Base-by-base conservation (phyloP, 1,140 invertebrate species). In the Drosophila suzukii region DNA sequence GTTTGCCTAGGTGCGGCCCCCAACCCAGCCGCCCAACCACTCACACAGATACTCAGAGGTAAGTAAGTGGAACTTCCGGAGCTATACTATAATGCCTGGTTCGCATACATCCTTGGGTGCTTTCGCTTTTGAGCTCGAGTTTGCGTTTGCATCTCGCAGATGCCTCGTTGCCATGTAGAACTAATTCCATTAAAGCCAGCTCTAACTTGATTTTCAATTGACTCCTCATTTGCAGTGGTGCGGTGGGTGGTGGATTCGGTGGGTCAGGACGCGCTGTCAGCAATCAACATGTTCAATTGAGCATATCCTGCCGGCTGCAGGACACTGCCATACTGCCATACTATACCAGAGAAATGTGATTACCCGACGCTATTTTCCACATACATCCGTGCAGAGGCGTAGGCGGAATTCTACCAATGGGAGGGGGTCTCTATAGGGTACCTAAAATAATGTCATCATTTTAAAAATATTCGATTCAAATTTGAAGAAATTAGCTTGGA, bases 161-260 rank as follows among this genome's bases (percentile, higher is more conserved):
- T 63, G 59, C 44, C 67, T 56, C 63, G 58, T 44, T 73, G 47
- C 58, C 65, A 83, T 73, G 78, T 70, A 82, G 78, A 86, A 88
- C 84, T 88, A 88, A 88, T 88, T 88, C 84, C 79, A 88, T 88
- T 88, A 88, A 83, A 83, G 84, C 84, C 75, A 77, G 76, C 84
- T 84, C 84, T 88, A 88, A 88, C 84, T 88, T 88, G 84, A 88
- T 88, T 88, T 88, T 89, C 84, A 88, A 88, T 88, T 88, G 84
- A 88, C 84, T 88, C 84, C 84, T 81, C 85, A 89, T 88, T 88
- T 89, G 67, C 54, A 44, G 32, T 12, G 55, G 62, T n/a, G 38
- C 24, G 46, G 24, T 15, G 46, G 39, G 17, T 36, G 34, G 30
- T 32, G 41, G 12, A 39, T 39, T 50, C 15, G 49, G 36, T 55